Conservation (phyloP, 2,888 invertebrate species). For the Helobdella robusta region DNA sequence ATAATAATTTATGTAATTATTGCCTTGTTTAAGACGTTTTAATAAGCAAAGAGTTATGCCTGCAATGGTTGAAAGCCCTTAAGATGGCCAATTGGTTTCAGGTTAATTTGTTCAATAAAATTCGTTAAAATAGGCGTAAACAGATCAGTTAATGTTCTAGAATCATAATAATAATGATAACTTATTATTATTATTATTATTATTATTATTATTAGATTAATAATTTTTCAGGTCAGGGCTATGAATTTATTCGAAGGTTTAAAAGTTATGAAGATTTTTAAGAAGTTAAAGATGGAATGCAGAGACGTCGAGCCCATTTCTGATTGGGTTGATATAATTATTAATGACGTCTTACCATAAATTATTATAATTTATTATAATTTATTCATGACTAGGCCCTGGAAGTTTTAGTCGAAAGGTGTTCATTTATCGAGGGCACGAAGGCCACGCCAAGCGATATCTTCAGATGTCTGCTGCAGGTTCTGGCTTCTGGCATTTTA, state of each 20-base stretch:
- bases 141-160: background rate
- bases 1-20: too few species aligned
- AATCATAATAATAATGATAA: background rate
- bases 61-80: constrained; percentile 98
- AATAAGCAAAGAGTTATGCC: constrained; percentile 97
- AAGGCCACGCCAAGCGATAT: constrained; percentile 82
- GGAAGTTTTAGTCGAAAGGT: constrained; percentile 87
- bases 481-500: constrained; percentile 65
- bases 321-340: constrained; percentile 61
- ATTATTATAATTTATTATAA: background rate
- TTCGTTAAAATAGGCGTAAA: background rate
- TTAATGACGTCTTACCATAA: background rate
- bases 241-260: background rate
- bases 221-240: background rate
- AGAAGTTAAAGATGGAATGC: background rate
- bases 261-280: constrained; percentile 1
- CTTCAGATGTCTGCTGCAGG: constrained; percentile 85
- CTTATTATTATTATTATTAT: background rate
- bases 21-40: constrained; percentile 55
- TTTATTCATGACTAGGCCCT: constrained; percentile 61
- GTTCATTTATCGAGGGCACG: constrained; percentile 74
- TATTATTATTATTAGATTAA: background rate
- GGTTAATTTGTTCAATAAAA: constrained; percentile 54
- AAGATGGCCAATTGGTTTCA: constrained; percentile 99
- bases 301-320: constrained; percentile 59